phyloP scores from a whole-genome alignment of 2,797 vertebrate genomes.

The Valencia hispanica region DNA sequence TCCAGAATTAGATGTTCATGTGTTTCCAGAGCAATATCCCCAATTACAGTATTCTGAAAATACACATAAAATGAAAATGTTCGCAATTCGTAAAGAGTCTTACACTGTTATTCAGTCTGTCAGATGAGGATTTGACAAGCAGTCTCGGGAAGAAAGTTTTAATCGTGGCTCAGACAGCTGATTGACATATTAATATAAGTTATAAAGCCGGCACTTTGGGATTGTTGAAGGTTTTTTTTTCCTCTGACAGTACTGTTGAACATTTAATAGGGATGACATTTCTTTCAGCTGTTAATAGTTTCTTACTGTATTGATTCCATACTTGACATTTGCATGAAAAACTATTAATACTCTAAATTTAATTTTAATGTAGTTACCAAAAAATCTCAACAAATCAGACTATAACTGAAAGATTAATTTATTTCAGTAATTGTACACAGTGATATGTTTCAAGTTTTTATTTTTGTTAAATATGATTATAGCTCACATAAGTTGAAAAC shows the following conservation, averaged over 20 bases:
- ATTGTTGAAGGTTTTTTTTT: conserved; percentile 12
- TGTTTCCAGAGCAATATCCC: conserved; percentile 20
- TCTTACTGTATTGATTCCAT: conserved; percentile 3
- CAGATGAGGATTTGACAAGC: conserved; percentile 23
- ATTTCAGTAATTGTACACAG: not conserved
- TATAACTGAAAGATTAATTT: not conserved
- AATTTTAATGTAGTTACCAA: conserved; percentile 4
- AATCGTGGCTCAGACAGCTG: not conserved
- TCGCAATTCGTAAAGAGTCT: conserved; percentile 32
- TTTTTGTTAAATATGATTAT: not conserved
- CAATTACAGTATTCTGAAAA: conserved; percentile 29
- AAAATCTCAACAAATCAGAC: not conserved
- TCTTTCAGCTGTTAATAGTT: conserved; percentile 2
- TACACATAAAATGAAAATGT: conserved; percentile 33
- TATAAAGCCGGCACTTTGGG: not conserved
- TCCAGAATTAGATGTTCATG: conserved; percentile 55
- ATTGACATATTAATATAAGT: not conserved
- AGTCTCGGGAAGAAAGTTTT: conserved; percentile 13
- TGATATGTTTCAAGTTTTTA: not conserved
- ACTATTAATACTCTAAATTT: not conserved
- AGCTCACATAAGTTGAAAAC: not conserved
- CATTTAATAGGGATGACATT: conserved; percentile 19
- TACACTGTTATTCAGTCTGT: conserved; percentile 32
- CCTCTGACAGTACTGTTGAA: not conserved
- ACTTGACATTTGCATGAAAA: conserved; percentile 1